Evolutionary conservation across 2,888 invertebrate species (phyloP).

Genomic region (Pherbina coryleti): DNA sequence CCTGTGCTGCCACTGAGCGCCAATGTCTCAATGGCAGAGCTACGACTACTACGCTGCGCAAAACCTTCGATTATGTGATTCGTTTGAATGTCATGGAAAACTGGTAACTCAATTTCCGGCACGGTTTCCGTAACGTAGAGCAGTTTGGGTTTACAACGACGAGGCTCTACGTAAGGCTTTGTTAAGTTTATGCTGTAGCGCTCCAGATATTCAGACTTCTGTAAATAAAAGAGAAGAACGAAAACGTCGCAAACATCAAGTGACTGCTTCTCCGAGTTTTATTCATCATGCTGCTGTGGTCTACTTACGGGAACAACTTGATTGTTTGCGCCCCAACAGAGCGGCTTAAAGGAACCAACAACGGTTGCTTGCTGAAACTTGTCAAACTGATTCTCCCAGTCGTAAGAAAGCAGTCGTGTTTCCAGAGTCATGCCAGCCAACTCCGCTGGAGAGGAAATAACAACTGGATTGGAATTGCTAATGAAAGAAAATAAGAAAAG

Average conservation of each 20-base stretch:
- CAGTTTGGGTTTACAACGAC: conserved; percentile 52
- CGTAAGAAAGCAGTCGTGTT: conserved; percentile 76
- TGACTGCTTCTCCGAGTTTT: background rate
- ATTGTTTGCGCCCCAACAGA: conserved; percentile 77
- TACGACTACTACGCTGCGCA: conserved; percentile 71
- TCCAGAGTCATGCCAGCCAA: conserved; percentile 78
- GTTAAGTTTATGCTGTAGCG: conserved; percentile 55
- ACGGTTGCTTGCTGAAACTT: conserved; percentile 78
- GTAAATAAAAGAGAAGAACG: conserved; percentile 24
- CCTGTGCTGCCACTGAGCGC: conserved; percentile 66
- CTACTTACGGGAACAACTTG: conserved; percentile 74
- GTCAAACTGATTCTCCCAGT: conserved; percentile 79
- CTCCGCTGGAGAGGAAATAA: conserved; percentile 76
- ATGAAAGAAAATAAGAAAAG: conserved; percentile 44
- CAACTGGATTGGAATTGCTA: conserved; percentile 77
- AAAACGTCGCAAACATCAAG: background rate
- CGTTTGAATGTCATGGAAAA: conserved; percentile 59
- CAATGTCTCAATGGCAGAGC: conserved; percentile 72
- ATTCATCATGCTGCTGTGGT: background rate
- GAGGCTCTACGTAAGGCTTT: conserved; percentile 50
- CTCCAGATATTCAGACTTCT: conserved; percentile 55
- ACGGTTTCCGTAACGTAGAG: conserved; percentile 65
- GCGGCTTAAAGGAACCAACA: conserved; percentile 77
- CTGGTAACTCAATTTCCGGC: conserved; percentile 69
- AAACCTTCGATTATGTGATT: conserved; percentile 49